phyloP scores from a whole-genome alignment of 2,113 vertebrate species.

The Axis porcinus region DNA sequence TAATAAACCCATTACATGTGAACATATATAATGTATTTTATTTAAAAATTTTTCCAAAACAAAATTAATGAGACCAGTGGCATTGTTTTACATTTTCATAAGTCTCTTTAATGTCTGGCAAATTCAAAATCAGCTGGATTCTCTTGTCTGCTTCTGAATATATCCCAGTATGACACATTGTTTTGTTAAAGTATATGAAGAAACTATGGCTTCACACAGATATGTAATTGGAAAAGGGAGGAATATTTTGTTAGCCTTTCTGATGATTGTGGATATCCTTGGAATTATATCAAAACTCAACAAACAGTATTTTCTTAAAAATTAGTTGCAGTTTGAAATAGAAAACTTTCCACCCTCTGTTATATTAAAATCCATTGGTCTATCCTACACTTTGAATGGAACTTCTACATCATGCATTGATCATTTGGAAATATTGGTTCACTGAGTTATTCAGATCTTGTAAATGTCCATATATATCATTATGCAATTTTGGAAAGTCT shows the following conservation, averaged over 20 bases:
- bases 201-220: neutral
- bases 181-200: neutral
- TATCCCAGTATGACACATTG: neutral
- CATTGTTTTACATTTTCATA: neutral
- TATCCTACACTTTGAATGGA: neutral
- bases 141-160: neutral
- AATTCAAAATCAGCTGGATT: neutral
- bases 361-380: constrained; percentile 10
- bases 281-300: constrained; percentile 15
- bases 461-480: neutral
- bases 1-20: neutral
- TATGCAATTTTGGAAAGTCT: neutral
- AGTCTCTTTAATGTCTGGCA: neutral
- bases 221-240: neutral
- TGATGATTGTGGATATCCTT: neutral
- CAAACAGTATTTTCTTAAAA: constrained; percentile 16
- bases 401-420: neutral
- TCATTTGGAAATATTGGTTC: constrained; percentile 32
- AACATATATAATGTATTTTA: neutral
- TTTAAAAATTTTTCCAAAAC: neutral
- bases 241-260: neutral
- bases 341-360: neutral
- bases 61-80: neutral
- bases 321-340: neutral
- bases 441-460: neutral